Evolutionary conservation across 2,888 invertebrate species (phyloP).

Genomic region (Salpingus planirostris): DNA sequence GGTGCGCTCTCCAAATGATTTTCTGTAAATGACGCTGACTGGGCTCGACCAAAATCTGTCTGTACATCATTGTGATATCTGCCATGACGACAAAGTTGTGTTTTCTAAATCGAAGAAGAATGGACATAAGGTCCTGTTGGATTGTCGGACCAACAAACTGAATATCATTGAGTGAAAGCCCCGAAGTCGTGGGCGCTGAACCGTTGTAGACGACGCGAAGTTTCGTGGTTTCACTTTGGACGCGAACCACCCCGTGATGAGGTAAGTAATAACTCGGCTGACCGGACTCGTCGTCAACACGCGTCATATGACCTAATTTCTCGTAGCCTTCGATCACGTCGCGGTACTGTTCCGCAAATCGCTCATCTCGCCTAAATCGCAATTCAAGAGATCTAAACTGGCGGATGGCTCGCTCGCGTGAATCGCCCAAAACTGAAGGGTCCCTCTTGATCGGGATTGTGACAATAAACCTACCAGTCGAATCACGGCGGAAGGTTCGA

Average conservation of each 20-base stretch:
- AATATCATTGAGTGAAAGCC: slow-evolving; percentile 2
- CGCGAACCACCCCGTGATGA: slow-evolving; percentile 8
- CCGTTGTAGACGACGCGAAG: slow-evolving; percentile 2
- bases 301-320: slow-evolving; percentile 16
- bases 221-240: neutral
- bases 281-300: slow-evolving; percentile 1
- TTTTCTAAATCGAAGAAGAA: slow-evolving; percentile 1
- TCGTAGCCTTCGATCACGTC: slow-evolving; percentile 19
- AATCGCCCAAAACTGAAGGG: no score
- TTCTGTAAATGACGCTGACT: slow-evolving; percentile 3
- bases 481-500: no score
- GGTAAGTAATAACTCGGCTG: slow-evolving; percentile 11
- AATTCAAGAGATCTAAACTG: no score
- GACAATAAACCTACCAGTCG: no score
- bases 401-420: no score
- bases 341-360: slow-evolving; percentile 12
- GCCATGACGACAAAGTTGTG: slow-evolving; percentile 1
- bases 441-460: no score
- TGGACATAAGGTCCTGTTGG: neutral
- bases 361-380: no score
- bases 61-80: slow-evolving; percentile 1
- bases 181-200: neutral
- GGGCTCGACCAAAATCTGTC: neutral
- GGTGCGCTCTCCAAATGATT: slow-evolving; percentile 5
- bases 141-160: neutral